Percentiles rank a stretch among this genome's conserved stretches.
These are phyloP conservation scores for Ochropacha duplaris DNA, from an alignment of 2,888 invertebrate genomes.

Conservation along the genomic window DNA sequence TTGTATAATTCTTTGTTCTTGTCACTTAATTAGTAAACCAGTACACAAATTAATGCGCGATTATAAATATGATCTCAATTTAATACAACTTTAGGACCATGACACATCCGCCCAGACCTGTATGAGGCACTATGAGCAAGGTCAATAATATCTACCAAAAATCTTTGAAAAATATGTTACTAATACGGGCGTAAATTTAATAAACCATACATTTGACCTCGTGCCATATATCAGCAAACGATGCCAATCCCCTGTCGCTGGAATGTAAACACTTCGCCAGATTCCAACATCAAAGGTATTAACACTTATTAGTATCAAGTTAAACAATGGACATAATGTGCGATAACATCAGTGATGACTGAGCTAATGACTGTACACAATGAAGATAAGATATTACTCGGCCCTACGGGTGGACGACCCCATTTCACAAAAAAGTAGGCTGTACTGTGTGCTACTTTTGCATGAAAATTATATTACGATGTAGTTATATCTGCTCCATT, in stretches of 20 bases:
- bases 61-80: background rate
- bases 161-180: background rate
- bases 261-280: slow-evolving; percentile 27
- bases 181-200: background rate
- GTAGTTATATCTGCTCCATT: too few species aligned
- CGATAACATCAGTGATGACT: slow-evolving; percentile 36
- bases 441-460: background rate
- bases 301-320: slow-evolving; percentile 28
- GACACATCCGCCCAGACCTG: background rate
- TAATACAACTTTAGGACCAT: background rate
- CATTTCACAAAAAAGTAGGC: background rate
- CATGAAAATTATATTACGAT: background rate
- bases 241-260: slow-evolving; percentile 1
- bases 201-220: background rate
- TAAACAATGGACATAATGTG: slow-evolving; percentile 32
- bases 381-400: slow-evolving; percentile 4
- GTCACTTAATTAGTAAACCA: background rate
- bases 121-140: too few species aligned
- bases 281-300: slow-evolving; percentile 19
- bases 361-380: slow-evolving; percentile 29
- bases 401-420: background rate
- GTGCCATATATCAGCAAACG: background rate
- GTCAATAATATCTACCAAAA: too few species aligned
- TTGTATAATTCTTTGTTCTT: too few species aligned
- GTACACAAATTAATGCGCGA: background rate